Evolutionary conservation across 2,797 vertebrate species (phyloP).

Genomic region (Setipinna tenuifilis): DNA sequence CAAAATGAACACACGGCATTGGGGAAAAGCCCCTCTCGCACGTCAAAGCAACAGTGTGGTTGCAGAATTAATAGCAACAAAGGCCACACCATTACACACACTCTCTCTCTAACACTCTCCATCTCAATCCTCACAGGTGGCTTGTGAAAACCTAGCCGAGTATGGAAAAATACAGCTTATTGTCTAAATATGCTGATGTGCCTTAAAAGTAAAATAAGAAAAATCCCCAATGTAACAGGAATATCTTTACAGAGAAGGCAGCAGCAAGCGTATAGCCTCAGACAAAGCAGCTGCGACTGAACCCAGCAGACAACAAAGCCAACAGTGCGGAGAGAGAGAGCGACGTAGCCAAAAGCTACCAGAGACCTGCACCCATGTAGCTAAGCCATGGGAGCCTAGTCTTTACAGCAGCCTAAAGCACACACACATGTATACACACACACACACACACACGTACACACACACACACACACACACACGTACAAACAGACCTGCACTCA

Average conservation of each 20-base stretch:
- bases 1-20: neutral
- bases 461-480: neutral
- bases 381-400: neutral
- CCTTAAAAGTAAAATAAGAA: neutral
- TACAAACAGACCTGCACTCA: neutral
- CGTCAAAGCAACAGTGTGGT: neutral
- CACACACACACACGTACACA: too few relatives aligned
- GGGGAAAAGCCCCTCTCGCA: neutral
- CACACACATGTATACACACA: neutral
- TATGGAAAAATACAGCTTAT: neutral
- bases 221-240: neutral
- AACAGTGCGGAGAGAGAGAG: neutral
- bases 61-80: neutral
- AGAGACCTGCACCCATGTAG: neutral
- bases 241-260: neutral
- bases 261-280: neutral
- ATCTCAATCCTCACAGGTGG: neutral
- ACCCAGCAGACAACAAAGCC: neutral
- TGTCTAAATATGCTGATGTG: slow-evolving; percentile 3
- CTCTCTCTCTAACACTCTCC: neutral
- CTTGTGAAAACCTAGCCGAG: neutral
- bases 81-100: neutral
- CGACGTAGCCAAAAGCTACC: neutral
- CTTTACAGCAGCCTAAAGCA: neutral
- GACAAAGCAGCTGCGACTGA: neutral